Evolutionary conservation across 2,888 invertebrate species (phyloP), one percentile per base, ranked within the genome.

Genomic region (Protula sp.): DNA sequence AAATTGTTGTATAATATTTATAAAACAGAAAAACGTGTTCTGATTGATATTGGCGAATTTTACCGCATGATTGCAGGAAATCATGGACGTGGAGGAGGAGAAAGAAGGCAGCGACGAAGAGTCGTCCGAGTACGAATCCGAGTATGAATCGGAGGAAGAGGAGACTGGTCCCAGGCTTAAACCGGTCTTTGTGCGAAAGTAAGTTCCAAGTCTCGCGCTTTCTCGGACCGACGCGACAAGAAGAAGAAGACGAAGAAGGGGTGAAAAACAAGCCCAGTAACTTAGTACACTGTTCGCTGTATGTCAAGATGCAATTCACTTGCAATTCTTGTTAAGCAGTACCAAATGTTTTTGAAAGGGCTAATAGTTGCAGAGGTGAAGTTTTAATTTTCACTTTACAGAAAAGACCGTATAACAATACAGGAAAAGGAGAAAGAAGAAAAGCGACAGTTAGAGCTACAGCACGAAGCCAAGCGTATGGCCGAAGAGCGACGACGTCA

Each of bases 401-500:
- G 83, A 70, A 88, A 89, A 60, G 97, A 99, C 73, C 86, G 99
- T 60, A 89, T 98, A 67, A 98, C 98, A 0, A 89, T 98, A 24
- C 90, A 92, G 69, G 98, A 99, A 79, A 89, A 90, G 70, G 97
- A 98, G 73, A 89, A 90, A 53, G 92, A 94, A 81, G 87, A 88
- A 22, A 86, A 88, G 66, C 89, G 88, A 69, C 88, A 91, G 74
- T 91, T 91, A 74, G 91, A 92, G 78, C 84, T 88, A 57, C 94
- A 95, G 81, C 78, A 86, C 0, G 94, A 95, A 73, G 86, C 88
- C 0, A 88, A 90, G 70, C 89, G 89, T 76, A 85, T 89, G 70
- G 91, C 89, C 1, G 95, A 97, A 74, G 95, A 98, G 69, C 83
- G 94, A 61, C 85, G 93, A 67, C 85, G 90, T 58, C 90, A 95